Evolutionary conservation across 2,888 invertebrate species (phyloP).

Genomic region (Tetrapedia diversipes): DNA sequence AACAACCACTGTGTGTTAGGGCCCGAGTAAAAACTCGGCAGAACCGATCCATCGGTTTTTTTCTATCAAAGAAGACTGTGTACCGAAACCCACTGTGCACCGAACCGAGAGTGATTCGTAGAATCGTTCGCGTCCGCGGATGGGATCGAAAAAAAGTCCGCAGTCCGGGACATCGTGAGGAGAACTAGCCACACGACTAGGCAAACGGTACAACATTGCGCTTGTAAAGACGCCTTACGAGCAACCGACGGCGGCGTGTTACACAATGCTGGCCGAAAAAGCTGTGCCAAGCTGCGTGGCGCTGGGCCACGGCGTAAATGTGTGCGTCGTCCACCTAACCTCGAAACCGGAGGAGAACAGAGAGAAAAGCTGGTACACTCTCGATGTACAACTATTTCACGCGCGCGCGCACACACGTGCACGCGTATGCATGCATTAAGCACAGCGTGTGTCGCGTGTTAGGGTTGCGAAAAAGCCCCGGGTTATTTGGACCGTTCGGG

Average conservation of each 20-base stretch:
- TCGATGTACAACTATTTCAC: neutral
- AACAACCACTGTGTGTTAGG: neutral
- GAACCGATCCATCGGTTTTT: neutral
- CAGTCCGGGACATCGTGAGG: constrained; percentile 45
- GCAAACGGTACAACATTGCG: constrained; percentile 57
- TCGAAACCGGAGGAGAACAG: constrained; percentile 52
- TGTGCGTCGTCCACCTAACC: constrained; percentile 63
- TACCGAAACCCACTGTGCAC: constrained; percentile 26
- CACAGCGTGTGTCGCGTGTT: neutral
- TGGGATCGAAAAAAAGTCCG: constrained; percentile 43
- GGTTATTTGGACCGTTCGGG: constrained; percentile 61
- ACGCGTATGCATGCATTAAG: too few species aligned
- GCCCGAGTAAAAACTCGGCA: neutral
- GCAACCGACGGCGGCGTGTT: constrained; percentile 52
- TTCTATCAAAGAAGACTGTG: neutral
- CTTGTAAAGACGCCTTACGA: constrained; percentile 44
- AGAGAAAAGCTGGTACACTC: constrained; percentile 29
- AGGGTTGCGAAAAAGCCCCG: constrained; percentile 67
- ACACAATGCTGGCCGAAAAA: constrained; percentile 74
- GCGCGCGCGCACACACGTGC: neutral
- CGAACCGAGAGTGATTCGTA: constrained; percentile 29
- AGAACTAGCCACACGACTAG: constrained; percentile 64
- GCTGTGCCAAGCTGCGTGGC: constrained; percentile 76
- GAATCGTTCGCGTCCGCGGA: constrained; percentile 30
- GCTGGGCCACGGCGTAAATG: constrained; percentile 68